A percentile compares a stretch with the other conserved stretches of the same genome.
Conservation (phyloP, 2,113 vertebrate genomes). For the Alligator mississippiensis region DNA sequence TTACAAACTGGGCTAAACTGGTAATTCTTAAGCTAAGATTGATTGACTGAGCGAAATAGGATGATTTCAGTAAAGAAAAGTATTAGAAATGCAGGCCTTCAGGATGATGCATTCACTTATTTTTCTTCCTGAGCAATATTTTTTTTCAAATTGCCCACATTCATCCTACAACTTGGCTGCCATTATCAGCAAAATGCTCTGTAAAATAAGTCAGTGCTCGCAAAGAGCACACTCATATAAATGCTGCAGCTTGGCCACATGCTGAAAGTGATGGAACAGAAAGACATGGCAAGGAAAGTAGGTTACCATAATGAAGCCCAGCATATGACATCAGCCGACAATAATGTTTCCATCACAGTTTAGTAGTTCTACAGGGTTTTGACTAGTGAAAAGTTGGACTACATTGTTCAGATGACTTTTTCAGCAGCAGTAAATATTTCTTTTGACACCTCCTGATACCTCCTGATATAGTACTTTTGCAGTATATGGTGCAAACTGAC, state of each 20-base stretch:
- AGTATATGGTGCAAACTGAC: background rate
- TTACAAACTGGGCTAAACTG: background rate
- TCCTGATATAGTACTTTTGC: too few relatives aligned
- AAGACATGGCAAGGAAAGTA: constrained; percentile 1
- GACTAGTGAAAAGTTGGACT: background rate
- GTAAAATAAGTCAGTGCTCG: background rate
- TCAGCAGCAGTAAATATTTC: background rate
- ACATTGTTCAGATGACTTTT: background rate
- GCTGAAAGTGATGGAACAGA: background rate
- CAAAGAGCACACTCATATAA: background rate
- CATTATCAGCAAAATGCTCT: background rate
- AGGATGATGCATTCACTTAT: background rate
- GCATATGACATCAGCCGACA: background rate
- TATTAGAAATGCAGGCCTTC: background rate
- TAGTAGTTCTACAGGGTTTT: too few relatives aligned
- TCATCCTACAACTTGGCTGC: background rate
- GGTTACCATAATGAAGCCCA: background rate
- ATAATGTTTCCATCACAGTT: background rate
- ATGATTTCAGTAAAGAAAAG: background rate
- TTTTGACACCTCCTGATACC: background rate
- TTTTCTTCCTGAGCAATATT: background rate
- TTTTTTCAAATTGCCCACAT: background rate
- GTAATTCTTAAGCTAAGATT: background rate
- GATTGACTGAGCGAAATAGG: background rate
- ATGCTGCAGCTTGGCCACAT: background rate